These are phyloP conservation scores for Poecilia picta DNA, from an alignment of 2,797 vertebrate species.

Conservation along the genomic window DNA sequence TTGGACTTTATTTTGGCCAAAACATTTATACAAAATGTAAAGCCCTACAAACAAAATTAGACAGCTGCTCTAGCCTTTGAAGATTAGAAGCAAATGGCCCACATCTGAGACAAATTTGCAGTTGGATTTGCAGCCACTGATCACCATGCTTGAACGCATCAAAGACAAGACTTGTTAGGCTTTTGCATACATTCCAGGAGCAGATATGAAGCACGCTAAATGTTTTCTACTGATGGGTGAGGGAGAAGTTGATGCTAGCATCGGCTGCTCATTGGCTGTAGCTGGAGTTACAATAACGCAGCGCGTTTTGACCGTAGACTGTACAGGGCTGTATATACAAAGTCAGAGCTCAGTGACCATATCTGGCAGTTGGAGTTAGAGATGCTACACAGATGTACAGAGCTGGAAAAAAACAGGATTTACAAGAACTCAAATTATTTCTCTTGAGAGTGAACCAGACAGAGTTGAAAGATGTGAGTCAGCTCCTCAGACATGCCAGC, in stretches of 20 bases:
- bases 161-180: constrained; percentile 8
- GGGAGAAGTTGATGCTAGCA: neutral
- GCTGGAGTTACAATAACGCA: neutral
- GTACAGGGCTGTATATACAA: constrained; percentile 1
- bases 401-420: neutral
- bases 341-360: constrained; percentile 2
- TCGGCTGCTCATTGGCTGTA: neutral
- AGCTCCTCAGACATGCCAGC: neutral
- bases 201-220: neutral
- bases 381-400: constrained; percentile 2
- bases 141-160: neutral
- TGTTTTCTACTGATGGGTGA: neutral
- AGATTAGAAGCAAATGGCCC: neutral
- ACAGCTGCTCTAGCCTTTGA: neutral
- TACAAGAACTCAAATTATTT: neutral
- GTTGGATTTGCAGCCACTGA: constrained; percentile 8
- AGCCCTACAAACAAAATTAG: neutral
- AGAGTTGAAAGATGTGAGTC: neutral
- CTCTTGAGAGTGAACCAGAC: constrained; percentile 10
- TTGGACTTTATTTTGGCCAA: neutral
- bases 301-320: neutral
- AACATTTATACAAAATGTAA: neutral
- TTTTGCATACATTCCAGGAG: neutral
- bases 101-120: constrained; percentile 12
- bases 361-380: neutral